phyloP scores from a whole-genome alignment of 2,797 vertebrate genomes.

The Smutsia temminckii region DNA sequence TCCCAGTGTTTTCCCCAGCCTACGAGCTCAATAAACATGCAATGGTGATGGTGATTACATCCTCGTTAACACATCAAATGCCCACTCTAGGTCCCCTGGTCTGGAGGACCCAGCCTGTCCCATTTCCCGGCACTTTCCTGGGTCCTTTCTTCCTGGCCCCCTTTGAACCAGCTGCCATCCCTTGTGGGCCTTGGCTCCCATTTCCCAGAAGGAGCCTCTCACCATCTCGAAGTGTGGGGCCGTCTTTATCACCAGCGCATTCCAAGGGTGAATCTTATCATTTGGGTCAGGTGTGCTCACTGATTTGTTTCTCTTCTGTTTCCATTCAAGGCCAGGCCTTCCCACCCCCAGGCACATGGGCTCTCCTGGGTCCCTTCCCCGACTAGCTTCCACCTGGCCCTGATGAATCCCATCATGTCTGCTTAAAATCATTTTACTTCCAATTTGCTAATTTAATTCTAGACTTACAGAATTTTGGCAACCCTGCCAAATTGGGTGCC shows the following conservation, averaged over 20 bases:
- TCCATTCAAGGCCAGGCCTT: background rate
- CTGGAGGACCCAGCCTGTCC: background rate
- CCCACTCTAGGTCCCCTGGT: background rate
- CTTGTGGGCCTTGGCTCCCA: background rate
- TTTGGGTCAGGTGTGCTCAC: background rate
- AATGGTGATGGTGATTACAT: background rate
- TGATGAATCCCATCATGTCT: slow-evolving; percentile 76
- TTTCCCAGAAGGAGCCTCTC: background rate
- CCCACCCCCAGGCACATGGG: background rate
- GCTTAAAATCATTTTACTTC: slow-evolving; percentile 79
- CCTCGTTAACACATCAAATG: background rate
- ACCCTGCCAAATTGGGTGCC: slow-evolving; percentile 78
- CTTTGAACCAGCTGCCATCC: background rate
- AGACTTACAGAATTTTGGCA: slow-evolving; percentile 81
- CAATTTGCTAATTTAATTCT: slow-evolving; percentile 83
- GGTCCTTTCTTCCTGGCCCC: background rate
- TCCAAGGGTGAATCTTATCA: background rate
- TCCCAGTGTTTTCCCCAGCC: background rate
- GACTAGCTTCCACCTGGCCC: slow-evolving; percentile 72
- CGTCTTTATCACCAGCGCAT: background rate
- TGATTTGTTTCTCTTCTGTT: background rate
- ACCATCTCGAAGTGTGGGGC: background rate
- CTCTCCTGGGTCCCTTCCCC: slow-evolving; percentile 67
- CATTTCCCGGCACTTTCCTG: background rate
- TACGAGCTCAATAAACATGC: background rate